Evolutionary conservation across 2,797 vertebrate genomes (phyloP).

Genomic region (Hemitrygon akajei): DNA sequence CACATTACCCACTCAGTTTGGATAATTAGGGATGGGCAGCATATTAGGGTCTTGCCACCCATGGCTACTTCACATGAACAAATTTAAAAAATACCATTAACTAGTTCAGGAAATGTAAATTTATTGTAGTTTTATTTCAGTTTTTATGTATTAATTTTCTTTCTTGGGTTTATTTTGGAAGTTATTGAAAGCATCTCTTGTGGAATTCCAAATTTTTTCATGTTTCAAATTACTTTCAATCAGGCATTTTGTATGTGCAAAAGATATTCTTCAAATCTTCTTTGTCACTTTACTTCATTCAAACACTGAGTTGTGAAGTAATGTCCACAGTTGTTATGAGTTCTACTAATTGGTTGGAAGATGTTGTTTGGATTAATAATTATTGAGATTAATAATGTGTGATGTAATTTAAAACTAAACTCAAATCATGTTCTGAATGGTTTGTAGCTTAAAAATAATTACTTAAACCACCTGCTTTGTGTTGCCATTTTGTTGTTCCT

Average conservation of each 20-base stretch:
- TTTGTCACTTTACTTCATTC: not conserved
- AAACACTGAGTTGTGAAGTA: not conserved
- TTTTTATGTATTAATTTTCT: not conserved
- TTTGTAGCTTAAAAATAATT: not conserved
- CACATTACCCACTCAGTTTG: no score
- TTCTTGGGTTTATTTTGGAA: not conserved
- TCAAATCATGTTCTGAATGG: not conserved
- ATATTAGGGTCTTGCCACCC: no score
- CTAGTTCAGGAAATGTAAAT: not conserved
- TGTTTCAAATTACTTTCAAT: not conserved
- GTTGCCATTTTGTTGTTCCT: not conserved
- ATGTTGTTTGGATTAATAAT: not conserved
- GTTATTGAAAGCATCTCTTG: not conserved
- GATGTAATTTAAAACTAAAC: not conserved
- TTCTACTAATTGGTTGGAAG: not conserved
- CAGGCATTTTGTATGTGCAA: not conserved
- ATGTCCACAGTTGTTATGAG: not conserved
- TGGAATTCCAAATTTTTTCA: not conserved
- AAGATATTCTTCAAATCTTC: not conserved
- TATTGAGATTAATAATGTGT: not conserved
- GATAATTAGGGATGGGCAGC: no score
- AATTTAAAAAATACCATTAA: not conserved
- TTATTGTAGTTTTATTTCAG: not conserved
- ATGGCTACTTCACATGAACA: no score
- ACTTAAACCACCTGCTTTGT: not conserved